phyloP scores from a whole-genome alignment of 2,113 vertebrate species.

The Myanophis thanlyinensis region DNA sequence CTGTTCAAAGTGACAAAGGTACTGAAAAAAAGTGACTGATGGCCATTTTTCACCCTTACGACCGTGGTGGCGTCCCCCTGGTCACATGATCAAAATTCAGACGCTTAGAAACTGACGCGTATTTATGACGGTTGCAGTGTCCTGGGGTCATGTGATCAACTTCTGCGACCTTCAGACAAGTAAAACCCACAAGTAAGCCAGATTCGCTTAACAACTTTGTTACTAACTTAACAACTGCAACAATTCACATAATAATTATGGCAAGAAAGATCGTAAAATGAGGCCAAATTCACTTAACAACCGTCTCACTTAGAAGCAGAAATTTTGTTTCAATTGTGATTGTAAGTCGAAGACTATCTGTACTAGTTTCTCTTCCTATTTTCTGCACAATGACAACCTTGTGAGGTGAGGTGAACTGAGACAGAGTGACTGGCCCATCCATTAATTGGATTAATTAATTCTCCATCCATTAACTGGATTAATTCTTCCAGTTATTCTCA shows the following conservation, averaged over 20 bases:
- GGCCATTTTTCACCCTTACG: background rate
- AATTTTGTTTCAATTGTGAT: background rate
- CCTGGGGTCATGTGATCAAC: background rate
- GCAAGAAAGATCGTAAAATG: background rate
- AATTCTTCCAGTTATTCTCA: background rate
- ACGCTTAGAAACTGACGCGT: background rate
- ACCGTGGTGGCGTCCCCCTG: background rate
- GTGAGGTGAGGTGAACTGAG: no score
- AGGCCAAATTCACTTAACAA: background rate
- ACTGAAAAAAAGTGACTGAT: background rate
- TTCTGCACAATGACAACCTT: no score
- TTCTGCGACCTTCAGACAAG: background rate
- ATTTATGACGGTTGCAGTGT: background rate
- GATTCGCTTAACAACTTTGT: background rate
- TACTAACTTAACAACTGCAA: background rate
- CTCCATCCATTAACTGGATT: background rate
- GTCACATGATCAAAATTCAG: background rate
- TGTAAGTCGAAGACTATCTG: background rate
- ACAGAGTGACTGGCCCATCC: background rate
- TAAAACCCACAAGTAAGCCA: background rate
- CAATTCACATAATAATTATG: background rate
- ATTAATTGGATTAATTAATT: background rate
- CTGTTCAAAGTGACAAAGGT: fast-evolving
- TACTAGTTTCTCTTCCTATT: background rate
- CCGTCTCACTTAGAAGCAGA: background rate